Evolutionary conservation across 2,113 vertebrate species (phyloP).

Genomic region (Cavia porcellus): DNA sequence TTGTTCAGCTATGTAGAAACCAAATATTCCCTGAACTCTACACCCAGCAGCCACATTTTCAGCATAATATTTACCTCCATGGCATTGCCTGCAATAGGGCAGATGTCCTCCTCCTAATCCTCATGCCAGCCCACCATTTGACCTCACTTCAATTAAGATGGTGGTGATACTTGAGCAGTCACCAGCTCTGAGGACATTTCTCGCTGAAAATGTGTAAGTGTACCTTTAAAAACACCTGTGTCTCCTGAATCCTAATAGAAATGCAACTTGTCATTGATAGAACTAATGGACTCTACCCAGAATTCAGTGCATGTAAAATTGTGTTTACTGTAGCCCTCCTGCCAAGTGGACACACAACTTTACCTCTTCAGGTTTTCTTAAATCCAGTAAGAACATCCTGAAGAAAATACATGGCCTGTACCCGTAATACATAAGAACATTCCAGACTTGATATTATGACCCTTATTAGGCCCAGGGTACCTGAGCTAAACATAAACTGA

Average conservation of each 20-base stretch:
- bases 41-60: constrained; percentile 1
- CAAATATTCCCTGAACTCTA: not conserved
- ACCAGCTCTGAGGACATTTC: not conserved
- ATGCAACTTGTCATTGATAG: not conserved
- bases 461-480: not conserved
- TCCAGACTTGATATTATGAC: not conserved
- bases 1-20: not conserved
- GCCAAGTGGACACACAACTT: constrained; percentile 25
- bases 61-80: not conserved
- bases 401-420: not conserved
- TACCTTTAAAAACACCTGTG: not conserved
- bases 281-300: not conserved
- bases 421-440: not conserved
- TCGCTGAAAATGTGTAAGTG: constrained; percentile 35
- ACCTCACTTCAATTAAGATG: not conserved
- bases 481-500: constrained; percentile 2
- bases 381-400: not conserved
- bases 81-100: not conserved
- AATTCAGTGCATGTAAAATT: not conserved
- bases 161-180: not conserved
- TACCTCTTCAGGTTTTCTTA: constrained; percentile 30
- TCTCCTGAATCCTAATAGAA: not conserved
- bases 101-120: not conserved
- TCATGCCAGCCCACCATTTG: not conserved
- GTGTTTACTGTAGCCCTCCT: not conserved